Evolutionary conservation across 2,113 vertebrate species (phyloP).

Genomic region (Sylvietta virens): DNA sequence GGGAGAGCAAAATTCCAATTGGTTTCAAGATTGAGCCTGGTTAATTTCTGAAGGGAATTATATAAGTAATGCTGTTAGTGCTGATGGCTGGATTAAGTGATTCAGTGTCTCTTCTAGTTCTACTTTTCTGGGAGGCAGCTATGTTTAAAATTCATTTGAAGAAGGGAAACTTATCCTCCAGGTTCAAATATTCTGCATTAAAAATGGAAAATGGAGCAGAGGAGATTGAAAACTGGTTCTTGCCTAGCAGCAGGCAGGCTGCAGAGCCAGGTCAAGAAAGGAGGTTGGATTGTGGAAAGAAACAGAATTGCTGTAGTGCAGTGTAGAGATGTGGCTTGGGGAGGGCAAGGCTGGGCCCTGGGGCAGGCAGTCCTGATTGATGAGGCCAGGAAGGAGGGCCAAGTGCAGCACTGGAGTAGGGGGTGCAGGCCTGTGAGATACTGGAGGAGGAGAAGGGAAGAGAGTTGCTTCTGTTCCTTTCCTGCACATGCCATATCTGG

Average conservation of each 20-base stretch:
- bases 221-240: not conserved
- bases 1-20: not conserved
- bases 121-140: not conserved
- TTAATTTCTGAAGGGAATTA: not conserved
- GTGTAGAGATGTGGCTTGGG: not conserved
- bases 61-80: not conserved
- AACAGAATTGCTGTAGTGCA: not conserved
- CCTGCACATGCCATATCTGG: not conserved
- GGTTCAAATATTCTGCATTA: not conserved
- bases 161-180: not conserved
- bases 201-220: not conserved
- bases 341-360: not conserved
- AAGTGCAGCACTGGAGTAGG: not conserved
- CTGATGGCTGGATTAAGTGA: not conserved
- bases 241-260: not conserved
- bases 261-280: not conserved
- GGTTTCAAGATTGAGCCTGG: not conserved
- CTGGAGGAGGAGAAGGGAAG: not conserved
- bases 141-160: not conserved
- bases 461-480: not conserved
- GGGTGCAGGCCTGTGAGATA: not conserved
- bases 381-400: not conserved
- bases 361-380: not conserved
- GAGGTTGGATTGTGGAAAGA: not conserved
- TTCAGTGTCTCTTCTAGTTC: not conserved